Conservation (phyloP, 2,888 invertebrate species). For the Rapana venosa region DNA sequence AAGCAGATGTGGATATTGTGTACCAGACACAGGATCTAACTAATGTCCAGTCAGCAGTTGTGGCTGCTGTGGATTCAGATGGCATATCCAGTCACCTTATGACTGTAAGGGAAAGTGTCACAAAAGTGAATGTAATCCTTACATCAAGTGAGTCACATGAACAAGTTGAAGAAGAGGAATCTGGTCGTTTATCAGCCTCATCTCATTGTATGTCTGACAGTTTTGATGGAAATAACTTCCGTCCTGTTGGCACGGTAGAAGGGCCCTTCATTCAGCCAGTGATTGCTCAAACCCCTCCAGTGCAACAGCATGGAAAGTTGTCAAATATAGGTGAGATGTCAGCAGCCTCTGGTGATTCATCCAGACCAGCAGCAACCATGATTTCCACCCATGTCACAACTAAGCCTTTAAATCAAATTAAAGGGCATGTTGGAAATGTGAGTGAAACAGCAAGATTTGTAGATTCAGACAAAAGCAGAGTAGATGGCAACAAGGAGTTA, state of each 20-base stretch:
- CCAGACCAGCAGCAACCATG: not conserved
- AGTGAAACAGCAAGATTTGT: not conserved
- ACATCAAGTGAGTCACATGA: not conserved
- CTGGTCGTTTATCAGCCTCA: not conserved
- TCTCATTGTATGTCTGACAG: not conserved
- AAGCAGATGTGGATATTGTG: not conserved
- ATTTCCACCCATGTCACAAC: not conserved
- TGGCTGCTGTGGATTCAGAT: not conserved
- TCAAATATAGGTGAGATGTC: not conserved
- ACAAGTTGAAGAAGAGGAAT: not conserved
- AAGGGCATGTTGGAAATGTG: not conserved
- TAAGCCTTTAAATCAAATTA: not conserved
- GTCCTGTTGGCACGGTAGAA: not conserved
- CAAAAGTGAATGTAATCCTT: not conserved
- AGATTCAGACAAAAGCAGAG: no score
- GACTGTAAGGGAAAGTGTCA: not conserved
- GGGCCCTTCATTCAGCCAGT: not conserved
- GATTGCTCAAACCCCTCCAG: not conserved
- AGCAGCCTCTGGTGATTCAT: not conserved
- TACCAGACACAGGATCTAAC: not conserved
- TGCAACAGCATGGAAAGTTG: not conserved
- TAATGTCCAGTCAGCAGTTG: not conserved
- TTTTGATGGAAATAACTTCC: not conserved
- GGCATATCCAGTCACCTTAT: not conserved
- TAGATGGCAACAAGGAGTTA: not conserved